Base-by-base conservation (phyloP, 1,140 invertebrate genomes). In the Cydia pomonella region DNA sequence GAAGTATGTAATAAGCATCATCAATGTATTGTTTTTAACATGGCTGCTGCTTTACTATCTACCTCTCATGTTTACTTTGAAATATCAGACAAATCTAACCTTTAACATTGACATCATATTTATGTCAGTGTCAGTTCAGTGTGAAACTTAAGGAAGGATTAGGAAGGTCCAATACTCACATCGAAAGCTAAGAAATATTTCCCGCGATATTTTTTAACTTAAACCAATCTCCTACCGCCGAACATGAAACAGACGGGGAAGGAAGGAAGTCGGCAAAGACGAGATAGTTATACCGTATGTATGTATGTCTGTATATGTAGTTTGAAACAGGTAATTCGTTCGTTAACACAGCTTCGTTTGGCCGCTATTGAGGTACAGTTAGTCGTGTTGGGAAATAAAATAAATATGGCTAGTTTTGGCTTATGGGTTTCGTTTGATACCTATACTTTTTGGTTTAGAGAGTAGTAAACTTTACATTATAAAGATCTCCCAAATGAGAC, bases 311-410 rank as follows among this genome's bases (percentile, higher is more conserved):
- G 16, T 69, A 69, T 7, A 7, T 69, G 64, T 13, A 69, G 18
- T 29, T 27, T 33, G 29, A 12, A 59, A 64, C 50, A 72, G 75
- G 75, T 73, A 73, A 76, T 76, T 73, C 72, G 33, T 71, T 76
- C 63, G 75, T 33, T 64, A 69, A 69, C n/a, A 18, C 18, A 69
- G 64, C 53, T 69, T 69, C 64, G 29, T 69, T 69, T 69, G 23
- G 29, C 1, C 7, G 25, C 63, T 64, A 64, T 64, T 64, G 63
- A 64, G 13, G 13, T n/a, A 33, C 18, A 63, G 62, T 63, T 53
- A 53, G 50, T 3, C n/a, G 18, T 59, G 9, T 59, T 23, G 23
- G 7, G 9, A 23, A 23, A 59, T 59, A 59, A 23, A 23, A 59
- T 59, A 59, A 59, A 59, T 59, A 59, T 59, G 21, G 18, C 12